Conservation (phyloP, 2,888 invertebrate genomes). For the Hyalella azteca region DNA sequence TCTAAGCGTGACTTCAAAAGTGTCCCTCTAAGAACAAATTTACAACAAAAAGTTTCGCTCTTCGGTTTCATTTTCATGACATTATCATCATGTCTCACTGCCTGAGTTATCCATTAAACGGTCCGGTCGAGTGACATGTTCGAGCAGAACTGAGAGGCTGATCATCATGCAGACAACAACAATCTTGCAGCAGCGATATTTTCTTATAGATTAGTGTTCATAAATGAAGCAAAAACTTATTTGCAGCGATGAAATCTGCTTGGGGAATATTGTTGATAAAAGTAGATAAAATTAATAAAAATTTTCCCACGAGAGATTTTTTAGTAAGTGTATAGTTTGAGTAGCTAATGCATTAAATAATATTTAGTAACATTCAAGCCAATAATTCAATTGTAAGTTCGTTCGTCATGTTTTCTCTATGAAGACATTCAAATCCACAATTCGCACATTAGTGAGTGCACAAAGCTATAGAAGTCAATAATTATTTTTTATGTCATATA, state of each 20-base stretch:
- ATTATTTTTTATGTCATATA: no score
- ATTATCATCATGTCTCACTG: background rate
- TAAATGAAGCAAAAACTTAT: background rate
- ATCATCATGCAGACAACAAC: background rate
- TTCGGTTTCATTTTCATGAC: conserved; percentile 3
- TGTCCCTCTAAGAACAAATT: conserved; percentile 28
- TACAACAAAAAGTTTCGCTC: conserved; percentile 2
- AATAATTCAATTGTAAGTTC: no score
- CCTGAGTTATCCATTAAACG: background rate
- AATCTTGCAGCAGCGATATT: background rate
- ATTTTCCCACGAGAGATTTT: no score
- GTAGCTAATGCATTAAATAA: no score
- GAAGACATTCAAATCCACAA: no score
- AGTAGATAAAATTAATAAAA: no score
- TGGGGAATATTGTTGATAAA: no score
- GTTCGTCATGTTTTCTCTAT: no score
- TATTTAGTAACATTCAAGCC: no score
- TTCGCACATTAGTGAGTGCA: no score
- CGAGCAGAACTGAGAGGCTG: background rate
- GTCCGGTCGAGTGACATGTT: conserved; percentile 13
- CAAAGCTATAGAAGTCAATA: no score
- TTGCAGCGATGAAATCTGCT: background rate
- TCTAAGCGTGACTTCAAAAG: background rate
- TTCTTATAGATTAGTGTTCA: background rate
- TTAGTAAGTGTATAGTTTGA: no score